Base-by-base conservation (phyloP, 2,113 vertebrate species). In the Limanda limanda region DNA sequence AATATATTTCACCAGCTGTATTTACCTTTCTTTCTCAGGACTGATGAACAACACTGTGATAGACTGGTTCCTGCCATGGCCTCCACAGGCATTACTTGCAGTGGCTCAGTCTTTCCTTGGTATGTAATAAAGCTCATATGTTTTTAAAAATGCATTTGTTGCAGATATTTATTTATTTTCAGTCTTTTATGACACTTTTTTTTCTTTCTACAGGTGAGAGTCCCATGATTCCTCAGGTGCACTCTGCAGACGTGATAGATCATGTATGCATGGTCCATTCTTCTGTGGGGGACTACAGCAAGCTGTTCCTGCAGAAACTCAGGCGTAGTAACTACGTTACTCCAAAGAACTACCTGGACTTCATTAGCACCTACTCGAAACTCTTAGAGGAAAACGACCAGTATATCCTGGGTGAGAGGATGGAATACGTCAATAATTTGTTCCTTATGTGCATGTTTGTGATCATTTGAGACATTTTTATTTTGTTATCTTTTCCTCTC, bases 11-110 rank as follows among this genome's bases (percentile, higher is more conserved):
- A 13, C 58, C 58, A 60, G 71, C 12, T 56, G 0, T 58, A 13
- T 24, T 17, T 5, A 13, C 18, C 51, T 54, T 37, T 63, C 60
- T 55, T 68, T 45, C 79, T 75, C 81, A 99, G 98, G 98, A 74
- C 93, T 99, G 62, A 96, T 99, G 74, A 99, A 99, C 82, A 99
- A 98, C 85, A 98, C 98, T 27, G 96, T 97, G 2, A 99, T 99
- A 6, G 97, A 99, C 85, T 99, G 98, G 98, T 98, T 97, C 91
- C 92, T 97, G 85, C 96, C 97, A 1, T 99, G 98, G 98, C 97
- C 98, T 0, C 54, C 92, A 1, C 96, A 99, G 84, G 98, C 98
- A 1, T 92, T 99, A 78, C 90, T 93, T 6, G 97, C 97, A 3
- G 98, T 99, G 1, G 97, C 97, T 5, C 92, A 96, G 65, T 96